Conservation (phyloP, 2,888 invertebrate species). For the Galeruca laticollis region DNA sequence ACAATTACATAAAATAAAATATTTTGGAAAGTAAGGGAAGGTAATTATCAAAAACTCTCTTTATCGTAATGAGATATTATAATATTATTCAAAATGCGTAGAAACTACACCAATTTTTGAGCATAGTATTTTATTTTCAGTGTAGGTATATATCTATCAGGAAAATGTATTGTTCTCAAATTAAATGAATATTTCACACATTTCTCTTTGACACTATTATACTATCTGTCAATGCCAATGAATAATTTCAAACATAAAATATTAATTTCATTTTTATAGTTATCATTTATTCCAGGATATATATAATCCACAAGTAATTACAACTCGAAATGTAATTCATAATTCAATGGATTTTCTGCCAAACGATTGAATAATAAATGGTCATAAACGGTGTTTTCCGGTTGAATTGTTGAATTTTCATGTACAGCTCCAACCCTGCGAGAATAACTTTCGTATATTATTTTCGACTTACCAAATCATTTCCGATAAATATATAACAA, state of each 20-base stretch:
- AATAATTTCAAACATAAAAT: neutral
- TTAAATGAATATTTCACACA: neutral
- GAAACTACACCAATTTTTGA: too few species aligned
- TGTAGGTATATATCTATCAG: too few species aligned
- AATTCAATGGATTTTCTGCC: neutral
- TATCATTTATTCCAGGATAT: neutral
- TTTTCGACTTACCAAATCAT: neutral
- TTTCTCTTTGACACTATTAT: neutral
- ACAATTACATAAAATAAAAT: neutral
- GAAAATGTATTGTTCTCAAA: neutral
- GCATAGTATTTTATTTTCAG: neutral
- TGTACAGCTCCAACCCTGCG: neutral
- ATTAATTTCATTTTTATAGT: neutral
- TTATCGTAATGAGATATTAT: too few species aligned
- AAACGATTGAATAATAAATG: neutral
- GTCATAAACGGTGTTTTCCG: constrained; percentile 2
- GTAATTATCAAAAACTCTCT: too few species aligned
- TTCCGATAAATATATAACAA: neutral
- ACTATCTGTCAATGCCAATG: neutral
- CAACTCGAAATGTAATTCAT: neutral
- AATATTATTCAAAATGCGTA: too few species aligned
- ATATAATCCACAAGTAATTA: neutral
- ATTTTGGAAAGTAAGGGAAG: too few species aligned
- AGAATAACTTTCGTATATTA: neutral
- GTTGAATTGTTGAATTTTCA: neutral